Evolutionary conservation across 1,140 invertebrate genomes (phyloP).

Genomic region (Wiebesia pumilae): DNA sequence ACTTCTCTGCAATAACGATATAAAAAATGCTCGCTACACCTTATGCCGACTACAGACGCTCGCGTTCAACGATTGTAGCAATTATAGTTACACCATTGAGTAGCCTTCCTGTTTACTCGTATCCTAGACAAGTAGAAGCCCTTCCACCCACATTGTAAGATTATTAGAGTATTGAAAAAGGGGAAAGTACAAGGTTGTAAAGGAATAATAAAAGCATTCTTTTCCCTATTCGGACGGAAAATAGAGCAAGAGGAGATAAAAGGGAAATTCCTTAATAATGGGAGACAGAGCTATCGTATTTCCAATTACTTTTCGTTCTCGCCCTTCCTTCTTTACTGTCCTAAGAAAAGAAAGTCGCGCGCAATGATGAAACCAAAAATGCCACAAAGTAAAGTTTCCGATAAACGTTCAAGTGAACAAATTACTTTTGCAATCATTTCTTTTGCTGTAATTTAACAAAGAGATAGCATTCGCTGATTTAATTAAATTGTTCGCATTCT

Average conservation of each 20-base stretch:
- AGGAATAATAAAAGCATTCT: constrained; percentile 34
- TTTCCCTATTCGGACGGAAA: constrained; percentile 9
- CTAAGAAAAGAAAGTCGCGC: neutral
- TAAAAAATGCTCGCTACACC: neutral
- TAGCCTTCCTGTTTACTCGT: neutral
- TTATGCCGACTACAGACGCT: constrained; percentile 27
- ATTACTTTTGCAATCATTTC: neutral
- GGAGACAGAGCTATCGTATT: constrained; percentile 14
- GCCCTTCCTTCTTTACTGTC: constrained; percentile 7
- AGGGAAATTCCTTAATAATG: constrained; percentile 48
- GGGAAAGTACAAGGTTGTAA: neutral
- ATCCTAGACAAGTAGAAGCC: neutral
- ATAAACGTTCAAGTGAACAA: neutral
- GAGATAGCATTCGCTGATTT: too few relatives aligned
- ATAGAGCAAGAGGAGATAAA: constrained; percentile 9
- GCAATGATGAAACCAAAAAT: neutral
- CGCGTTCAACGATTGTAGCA: constrained; percentile 25
- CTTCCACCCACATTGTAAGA: neutral
- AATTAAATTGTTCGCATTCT: too few relatives aligned
- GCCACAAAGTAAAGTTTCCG: neutral
- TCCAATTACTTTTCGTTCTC: constrained; percentile 46
- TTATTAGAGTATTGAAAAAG: constrained; percentile 51
- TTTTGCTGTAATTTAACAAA: too few relatives aligned
- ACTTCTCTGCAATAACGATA: too few relatives aligned
- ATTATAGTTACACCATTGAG: constrained; percentile 8